Evolutionary conservation across 2,113 vertebrate species (phyloP).

Genomic region (Stomatorhinus ivindoensis): DNA sequence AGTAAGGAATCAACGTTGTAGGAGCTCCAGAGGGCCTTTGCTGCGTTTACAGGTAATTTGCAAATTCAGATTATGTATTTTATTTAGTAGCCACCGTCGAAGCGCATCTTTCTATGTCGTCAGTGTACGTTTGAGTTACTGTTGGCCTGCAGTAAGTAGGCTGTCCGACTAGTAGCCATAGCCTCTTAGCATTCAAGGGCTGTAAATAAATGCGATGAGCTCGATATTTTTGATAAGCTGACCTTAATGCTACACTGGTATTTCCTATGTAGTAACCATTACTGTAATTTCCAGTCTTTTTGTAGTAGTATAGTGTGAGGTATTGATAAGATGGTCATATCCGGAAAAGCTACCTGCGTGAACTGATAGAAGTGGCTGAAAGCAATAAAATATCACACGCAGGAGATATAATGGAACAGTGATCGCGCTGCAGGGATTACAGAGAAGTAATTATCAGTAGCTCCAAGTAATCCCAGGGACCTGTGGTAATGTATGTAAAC

Average conservation of each 20-base stretch:
- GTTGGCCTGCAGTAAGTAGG: background rate
- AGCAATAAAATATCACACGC: background rate
- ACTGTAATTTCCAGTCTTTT: background rate
- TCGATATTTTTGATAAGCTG: background rate
- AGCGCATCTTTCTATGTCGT: background rate
- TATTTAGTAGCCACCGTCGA: background rate
- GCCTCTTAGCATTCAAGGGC: background rate
- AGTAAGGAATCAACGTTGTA: background rate
- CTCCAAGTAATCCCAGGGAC: background rate
- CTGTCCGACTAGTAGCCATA: background rate
- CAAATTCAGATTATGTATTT: background rate
- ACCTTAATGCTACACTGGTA: background rate
- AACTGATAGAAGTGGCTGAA: background rate
- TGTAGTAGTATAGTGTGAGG: background rate
- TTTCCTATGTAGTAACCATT: background rate
- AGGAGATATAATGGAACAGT: background rate
- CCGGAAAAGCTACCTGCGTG: background rate
- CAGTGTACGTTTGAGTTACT: background rate
- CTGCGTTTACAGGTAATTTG: slow-evolving; percentile 9
- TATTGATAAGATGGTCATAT: background rate
- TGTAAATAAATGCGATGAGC: background rate
- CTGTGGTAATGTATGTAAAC: background rate
- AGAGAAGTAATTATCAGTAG: background rate
- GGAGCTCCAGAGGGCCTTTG: background rate
- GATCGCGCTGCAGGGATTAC: background rate